Conservation (phyloP, 1,140 invertebrate genomes). For the Drusus annulatus region DNA sequence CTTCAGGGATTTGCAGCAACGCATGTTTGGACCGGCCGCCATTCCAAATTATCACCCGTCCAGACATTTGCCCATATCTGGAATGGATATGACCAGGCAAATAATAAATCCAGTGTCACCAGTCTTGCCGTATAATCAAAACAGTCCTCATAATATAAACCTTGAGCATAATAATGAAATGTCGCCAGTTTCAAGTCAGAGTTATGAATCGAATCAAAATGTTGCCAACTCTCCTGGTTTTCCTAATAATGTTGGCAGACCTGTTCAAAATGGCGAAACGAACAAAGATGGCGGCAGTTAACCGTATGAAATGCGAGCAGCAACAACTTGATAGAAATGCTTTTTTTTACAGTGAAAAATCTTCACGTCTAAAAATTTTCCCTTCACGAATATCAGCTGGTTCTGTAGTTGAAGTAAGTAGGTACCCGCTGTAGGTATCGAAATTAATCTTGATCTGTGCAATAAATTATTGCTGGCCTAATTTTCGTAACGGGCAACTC, state of each 20-base stretch:
- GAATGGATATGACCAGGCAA: constrained; percentile 50
- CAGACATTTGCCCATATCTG: background rate
- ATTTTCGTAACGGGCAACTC: background rate
- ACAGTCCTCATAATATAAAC: constrained; percentile 24
- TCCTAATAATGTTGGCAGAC: background rate
- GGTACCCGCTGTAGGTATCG: background rate
- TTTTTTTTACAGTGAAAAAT: background rate
- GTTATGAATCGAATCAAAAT: constrained; percentile 39
- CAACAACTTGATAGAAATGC: constrained; percentile 29
- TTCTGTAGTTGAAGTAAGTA: background rate
- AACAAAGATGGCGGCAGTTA: constrained; percentile 35
- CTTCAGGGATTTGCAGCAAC: constrained; percentile 49
- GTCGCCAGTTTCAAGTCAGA: constrained; percentile 48
- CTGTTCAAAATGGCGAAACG: constrained; percentile 11
- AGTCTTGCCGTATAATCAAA: constrained; percentile 43
- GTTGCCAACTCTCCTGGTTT: background rate
- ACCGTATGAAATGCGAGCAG: constrained; percentile 52
- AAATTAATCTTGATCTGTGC: background rate
- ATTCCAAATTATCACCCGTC: constrained; percentile 40
- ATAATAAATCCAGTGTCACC: constrained; percentile 44
- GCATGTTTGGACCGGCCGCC: constrained; percentile 24
- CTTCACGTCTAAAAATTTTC: background rate
- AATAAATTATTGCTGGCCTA: background rate
- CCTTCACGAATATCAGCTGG: background rate
- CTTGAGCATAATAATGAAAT: constrained; percentile 23